Conservation (phyloP, 2,888 invertebrate species). For the Phrixothrix hirtus region DNA sequence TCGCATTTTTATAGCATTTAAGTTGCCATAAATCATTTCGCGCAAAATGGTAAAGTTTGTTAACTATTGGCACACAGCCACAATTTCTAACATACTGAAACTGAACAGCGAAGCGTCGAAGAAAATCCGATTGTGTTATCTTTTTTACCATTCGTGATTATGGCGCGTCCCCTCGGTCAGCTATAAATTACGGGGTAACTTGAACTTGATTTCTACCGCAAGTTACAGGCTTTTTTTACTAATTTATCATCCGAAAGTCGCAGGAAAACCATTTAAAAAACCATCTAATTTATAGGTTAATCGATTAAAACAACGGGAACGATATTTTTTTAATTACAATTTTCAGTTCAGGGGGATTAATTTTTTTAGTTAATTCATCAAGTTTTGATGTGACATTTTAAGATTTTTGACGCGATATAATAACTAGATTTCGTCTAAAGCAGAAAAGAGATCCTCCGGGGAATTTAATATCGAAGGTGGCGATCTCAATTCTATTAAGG, state of each 20-base stretch:
- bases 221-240: constrained; percentile 41
- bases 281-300: constrained; percentile 19
- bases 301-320: constrained; percentile 1
- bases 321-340: too few species aligned
- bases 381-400: background rate
- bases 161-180: constrained; percentile 47
- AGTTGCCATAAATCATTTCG: background rate
- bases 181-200: constrained; percentile 50
- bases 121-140: constrained; percentile 58
- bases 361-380: background rate
- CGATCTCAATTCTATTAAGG: constrained; percentile 53
- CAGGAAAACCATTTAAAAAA: constrained; percentile 10
- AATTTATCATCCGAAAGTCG: constrained; percentile 37
- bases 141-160: constrained; percentile 58
- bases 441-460: constrained; percentile 41
- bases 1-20: too few species aligned
- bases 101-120: constrained; percentile 39
- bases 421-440: constrained; percentile 21
- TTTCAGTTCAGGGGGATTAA: too few species aligned
- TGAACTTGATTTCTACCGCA: constrained; percentile 52
- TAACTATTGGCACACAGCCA: constrained; percentile 37
- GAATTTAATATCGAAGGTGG: constrained; percentile 52
- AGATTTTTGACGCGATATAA: constrained; percentile 1
- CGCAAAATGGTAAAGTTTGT: background rate
- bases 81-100: constrained; percentile 49